Evolutionary conservation across 2,888 invertebrate genomes (phyloP), one percentile per base, ranked within the genome.

Genomic region (Tetranychus piercei): DNA sequence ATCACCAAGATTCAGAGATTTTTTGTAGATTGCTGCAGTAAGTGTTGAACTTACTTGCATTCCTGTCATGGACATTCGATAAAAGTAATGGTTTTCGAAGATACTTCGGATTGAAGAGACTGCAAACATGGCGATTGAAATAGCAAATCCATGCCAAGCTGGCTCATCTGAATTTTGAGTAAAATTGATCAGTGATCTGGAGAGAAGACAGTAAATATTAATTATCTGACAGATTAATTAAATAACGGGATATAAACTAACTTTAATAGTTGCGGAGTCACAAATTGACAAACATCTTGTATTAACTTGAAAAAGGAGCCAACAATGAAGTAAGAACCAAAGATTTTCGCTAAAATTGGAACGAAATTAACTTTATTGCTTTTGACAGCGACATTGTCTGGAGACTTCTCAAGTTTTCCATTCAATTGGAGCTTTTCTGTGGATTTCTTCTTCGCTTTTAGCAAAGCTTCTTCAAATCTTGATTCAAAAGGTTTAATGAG

Each of bases 21-120:
- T 94, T 75, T 89, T 87, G 82, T 94, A 94, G 79, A 94, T 90
- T 74, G 92, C 88, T 78, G 91, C 89, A n/a, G 92, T 90, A 44
- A 94, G 83, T 0, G 92, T 90, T 0, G 94, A 91, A 76, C 93
- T 86, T 80, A 96, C 89, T 75, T 92, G 87, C 86, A 96, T 88
- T 4, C 95, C 95, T 22, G 92, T 89, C 72, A 91, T 85, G 83
- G 91, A 90, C 91, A 92, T 92, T 75, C 89, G 86, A 81, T 93
- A 90, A 83, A 94, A 94, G 83, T 94, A 94, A 81, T 94, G 93
- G 1, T 92, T 89, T 66, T 93, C 84, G 72, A 94, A 84, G 79
- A 94, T 82, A 0, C 94, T 94, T 83, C 93, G 92, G 0, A 89
- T 81, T 0, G 87, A 85, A 0, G 94, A 90, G 66, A 89, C 87